Conservation (phyloP, 2,113 vertebrate species). For the Tragelaphus strepsiceros region DNA sequence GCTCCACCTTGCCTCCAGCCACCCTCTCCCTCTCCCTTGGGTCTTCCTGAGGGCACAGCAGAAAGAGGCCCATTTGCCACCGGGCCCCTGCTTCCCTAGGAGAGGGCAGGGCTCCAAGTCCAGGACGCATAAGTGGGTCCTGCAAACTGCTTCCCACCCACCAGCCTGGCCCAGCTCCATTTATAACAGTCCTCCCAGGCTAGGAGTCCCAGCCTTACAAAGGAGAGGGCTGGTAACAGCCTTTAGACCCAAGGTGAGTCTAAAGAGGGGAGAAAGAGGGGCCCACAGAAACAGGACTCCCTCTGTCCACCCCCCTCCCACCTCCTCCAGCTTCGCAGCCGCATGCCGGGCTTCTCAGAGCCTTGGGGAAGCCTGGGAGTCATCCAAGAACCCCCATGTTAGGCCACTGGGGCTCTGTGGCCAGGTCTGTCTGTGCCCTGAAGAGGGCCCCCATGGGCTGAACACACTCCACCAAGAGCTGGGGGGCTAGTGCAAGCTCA, state of each 20-base stretch:
- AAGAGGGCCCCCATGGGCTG: not conserved
- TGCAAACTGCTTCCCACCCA: not conserved
- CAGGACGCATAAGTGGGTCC: not conserved
- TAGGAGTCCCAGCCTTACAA: not conserved
- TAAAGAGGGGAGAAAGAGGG: not conserved
- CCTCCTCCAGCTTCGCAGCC: not conserved
- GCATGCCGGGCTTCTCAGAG: not conserved
- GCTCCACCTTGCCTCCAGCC: not conserved
- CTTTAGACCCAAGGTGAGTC: not conserved
- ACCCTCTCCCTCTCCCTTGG: not conserved
- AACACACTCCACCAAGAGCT: not conserved
- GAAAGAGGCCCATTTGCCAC: not conserved
- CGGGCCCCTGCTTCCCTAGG: not conserved
- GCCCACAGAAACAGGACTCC: not conserved
- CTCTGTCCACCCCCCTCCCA: not conserved
- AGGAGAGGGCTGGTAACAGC: not conserved
- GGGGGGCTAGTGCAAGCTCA: not conserved
- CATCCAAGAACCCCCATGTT: not conserved
- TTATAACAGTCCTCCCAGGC: not conserved
- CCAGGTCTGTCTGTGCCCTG: not conserved
- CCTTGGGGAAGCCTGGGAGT: not conserved
- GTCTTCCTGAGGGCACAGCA: not conserved
- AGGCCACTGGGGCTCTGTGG: not conserved
- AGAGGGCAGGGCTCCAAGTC: not conserved
- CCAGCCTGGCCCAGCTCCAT: not conserved